These are phyloP conservation scores for Leucophenga varia DNA, from an alignment of 1,140 invertebrate genomes.

Conservation along the genomic window DNA sequence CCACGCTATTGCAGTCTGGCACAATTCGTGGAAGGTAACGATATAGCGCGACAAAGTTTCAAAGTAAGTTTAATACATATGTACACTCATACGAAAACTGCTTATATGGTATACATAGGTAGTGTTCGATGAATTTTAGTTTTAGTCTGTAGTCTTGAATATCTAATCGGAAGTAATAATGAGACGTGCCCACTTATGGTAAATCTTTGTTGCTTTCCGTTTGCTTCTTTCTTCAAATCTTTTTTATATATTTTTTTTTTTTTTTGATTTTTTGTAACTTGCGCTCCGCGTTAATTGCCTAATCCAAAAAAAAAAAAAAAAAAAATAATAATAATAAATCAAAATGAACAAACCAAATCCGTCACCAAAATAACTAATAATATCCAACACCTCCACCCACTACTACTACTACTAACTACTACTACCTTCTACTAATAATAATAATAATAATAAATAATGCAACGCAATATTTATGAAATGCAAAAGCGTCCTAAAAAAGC, in stretches of 20 bases:
- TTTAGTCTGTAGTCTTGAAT: slow-evolving; percentile 25
- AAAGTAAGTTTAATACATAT: slow-evolving; percentile 58
- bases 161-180: slow-evolving; percentile 32
- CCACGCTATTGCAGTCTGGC: slow-evolving; percentile 72
- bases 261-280: slow-evolving; percentile 32
- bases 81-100: background rate
- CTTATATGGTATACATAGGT: background rate
- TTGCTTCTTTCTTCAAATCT: slow-evolving; percentile 45
- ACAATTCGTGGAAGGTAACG: slow-evolving; percentile 76
- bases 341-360: slow-evolving; percentile 20
- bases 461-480: slow-evolving; percentile 10
- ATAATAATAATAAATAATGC: slow-evolving; percentile 7
- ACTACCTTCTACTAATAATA: too few relatives aligned
- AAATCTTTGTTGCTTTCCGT: slow-evolving; percentile 49
- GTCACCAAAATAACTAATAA: slow-evolving; percentile 13
- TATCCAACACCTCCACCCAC: too few relatives aligned
- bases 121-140: background rate
- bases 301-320: slow-evolving; percentile 13
- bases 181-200: slow-evolving; percentile 45
- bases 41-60: slow-evolving; percentile 75
- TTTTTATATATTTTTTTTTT: too few relatives aligned
- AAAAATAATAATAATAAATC: too few relatives aligned
- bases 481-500: slow-evolving; percentile 51
- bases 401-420: background rate
- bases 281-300: slow-evolving; percentile 23